Conservation (phyloP, 1,140 invertebrate genomes). For the Ostrea denselamellosa region DNA sequence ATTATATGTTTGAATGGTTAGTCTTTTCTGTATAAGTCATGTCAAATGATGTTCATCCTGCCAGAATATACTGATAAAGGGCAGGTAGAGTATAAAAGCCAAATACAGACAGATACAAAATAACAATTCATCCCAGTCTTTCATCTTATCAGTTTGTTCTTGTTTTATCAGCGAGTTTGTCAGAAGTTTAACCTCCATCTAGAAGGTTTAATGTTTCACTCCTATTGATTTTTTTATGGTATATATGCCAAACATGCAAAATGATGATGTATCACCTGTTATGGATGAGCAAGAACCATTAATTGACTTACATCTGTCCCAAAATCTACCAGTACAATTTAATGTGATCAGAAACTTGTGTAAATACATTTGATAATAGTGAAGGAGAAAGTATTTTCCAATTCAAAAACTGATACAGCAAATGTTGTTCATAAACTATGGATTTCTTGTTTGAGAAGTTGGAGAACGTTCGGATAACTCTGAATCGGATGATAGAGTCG, state of each 20-base stretch:
- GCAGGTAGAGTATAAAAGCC: not conserved
- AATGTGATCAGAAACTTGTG: not conserved
- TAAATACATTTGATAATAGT: not conserved
- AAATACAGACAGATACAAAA: not conserved
- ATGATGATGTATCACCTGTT: slow-evolving; percentile 37
- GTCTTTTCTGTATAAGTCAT: too few relatives aligned
- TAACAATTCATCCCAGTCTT: not conserved
- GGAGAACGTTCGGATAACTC: slow-evolving; percentile 22
- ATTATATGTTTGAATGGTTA: too few relatives aligned
- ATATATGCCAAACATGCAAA: slow-evolving; percentile 8
- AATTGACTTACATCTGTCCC: not conserved
- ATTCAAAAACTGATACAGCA: not conserved
- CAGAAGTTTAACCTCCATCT: not conserved
- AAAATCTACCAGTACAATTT: not conserved
- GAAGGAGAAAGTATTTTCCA: not conserved
- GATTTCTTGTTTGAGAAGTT: slow-evolving; percentile 39
- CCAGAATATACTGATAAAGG: not conserved
- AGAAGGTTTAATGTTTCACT: not conserved
- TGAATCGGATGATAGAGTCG: slow-evolving; percentile 18
- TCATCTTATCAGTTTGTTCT: not conserved
- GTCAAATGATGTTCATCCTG: too few relatives aligned
- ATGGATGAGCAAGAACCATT: slow-evolving; percentile 12
- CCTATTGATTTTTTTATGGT: slow-evolving; percentile 11
- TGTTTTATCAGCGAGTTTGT: not conserved
- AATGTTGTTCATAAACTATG: not conserved